A percentile compares a stretch with the other conserved stretches of the same genome.
Evolutionary conservation across 1,140 invertebrate genomes (phyloP).

Genomic region (Vollenhovia emeryi): DNA sequence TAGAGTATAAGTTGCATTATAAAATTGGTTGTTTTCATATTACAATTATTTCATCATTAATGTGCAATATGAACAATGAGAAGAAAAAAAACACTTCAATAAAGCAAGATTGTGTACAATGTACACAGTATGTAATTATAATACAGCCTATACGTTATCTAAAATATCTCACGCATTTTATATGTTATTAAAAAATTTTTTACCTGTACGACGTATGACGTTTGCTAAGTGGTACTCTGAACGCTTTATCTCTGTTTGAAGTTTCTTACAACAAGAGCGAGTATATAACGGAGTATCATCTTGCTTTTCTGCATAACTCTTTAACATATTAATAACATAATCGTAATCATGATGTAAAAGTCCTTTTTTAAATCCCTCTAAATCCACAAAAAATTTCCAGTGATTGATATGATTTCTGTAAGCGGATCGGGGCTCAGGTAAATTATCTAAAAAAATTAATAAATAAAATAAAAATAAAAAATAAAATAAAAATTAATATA

Average conservation of each 20-base stretch:
- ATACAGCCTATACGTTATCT: not conserved
- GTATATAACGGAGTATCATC: slow-evolving; percentile 40
- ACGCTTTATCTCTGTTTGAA: slow-evolving; percentile 67
- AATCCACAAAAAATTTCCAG: slow-evolving; percentile 69
- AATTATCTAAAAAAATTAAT: slow-evolving; percentile 56
- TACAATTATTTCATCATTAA: not conserved
- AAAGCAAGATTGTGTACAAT: not conserved
- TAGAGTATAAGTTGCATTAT: not conserved
- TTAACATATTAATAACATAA: slow-evolving; percentile 68
- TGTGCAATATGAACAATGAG: not conserved
- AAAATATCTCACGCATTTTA: not conserved
- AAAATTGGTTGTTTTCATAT: not conserved
- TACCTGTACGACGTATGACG: slow-evolving; percentile 75
- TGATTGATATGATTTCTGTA: slow-evolving; percentile 51
- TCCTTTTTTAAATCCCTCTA: slow-evolving; percentile 63
- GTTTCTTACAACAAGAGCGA: slow-evolving; percentile 69
- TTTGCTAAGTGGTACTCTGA: slow-evolving; percentile 65
- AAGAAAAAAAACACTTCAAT: not conserved
- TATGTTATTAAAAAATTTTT: slow-evolving; percentile 23
- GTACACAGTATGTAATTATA: not conserved
- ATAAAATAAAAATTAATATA: not conserved
- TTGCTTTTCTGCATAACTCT: slow-evolving; percentile 40
- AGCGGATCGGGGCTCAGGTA: slow-evolving; percentile 48
- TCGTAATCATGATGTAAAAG: slow-evolving; percentile 73
- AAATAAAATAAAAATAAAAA: too few relatives aligned